Percentiles rank a stretch among this genome's conserved stretches.
Conservation (phyloP, 1,140 invertebrate species). For the Nephila pilipes region DNA sequence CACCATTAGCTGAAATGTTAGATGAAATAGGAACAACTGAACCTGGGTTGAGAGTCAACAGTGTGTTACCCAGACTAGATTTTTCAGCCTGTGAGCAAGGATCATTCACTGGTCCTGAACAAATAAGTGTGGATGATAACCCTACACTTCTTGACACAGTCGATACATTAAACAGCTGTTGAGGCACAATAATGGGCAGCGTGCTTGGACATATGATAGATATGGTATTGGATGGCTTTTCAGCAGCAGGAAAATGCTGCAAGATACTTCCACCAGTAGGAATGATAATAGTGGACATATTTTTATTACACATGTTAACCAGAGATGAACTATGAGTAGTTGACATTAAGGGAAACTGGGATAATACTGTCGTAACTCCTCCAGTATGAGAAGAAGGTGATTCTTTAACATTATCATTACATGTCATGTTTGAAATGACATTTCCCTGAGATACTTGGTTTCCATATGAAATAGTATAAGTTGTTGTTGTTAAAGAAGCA, state of each 20-base stretch:
- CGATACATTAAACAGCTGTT: conserved; percentile 66
- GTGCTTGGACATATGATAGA: conserved; percentile 69
- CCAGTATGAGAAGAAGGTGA: conserved; percentile 43
- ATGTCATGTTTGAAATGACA: conserved; percentile 14
- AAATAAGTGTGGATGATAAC: conserved; percentile 23
- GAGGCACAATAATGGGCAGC: conserved; percentile 69
- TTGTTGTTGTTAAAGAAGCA: not conserved
- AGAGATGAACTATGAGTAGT: conserved; percentile 74
- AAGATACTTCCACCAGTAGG: conserved; percentile 64
- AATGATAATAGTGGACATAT: conserved; percentile 71
- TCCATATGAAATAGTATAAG: too few relatives aligned
- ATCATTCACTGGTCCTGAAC: conserved; percentile 44
- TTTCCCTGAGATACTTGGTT: conserved; percentile 24
- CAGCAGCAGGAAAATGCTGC: conserved; percentile 51
- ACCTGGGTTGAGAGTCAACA: conserved; percentile 52
- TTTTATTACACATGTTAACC: conserved; percentile 61
- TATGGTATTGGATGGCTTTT: conserved; percentile 68
- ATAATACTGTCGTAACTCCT: conserved; percentile 77
- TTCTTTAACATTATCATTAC: conserved; percentile 36
- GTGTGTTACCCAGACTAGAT: conserved; percentile 53
- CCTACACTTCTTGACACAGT: conserved; percentile 65
- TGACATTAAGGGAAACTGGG: conserved; percentile 77
- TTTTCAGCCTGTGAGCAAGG: conserved; percentile 48
- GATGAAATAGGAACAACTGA: conserved; percentile 75
- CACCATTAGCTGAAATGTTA: conserved; percentile 50